phyloP scores from a whole-genome alignment of 2,113 vertebrate genomes.

The Semnornis frantzii region DNA sequence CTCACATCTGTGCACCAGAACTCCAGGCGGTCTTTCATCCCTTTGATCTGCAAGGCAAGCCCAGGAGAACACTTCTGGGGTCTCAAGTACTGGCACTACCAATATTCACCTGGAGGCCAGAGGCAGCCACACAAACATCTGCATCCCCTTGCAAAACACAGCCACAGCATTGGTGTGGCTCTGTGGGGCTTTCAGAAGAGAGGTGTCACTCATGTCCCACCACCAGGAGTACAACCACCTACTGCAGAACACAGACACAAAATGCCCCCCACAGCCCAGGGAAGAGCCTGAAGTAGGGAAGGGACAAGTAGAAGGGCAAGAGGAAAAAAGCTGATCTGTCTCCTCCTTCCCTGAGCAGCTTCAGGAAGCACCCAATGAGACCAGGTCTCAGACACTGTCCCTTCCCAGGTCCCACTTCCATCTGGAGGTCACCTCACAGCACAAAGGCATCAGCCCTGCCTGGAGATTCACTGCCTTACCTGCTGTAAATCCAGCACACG shows the following conservation, averaged over 20 bases:
- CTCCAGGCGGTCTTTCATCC: slow-evolving; percentile 97
- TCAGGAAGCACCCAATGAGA: neutral
- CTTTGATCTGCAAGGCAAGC: slow-evolving; percentile 85
- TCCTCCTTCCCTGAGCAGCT: neutral
- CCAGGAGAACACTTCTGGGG: neutral
- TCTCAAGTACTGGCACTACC: neutral
- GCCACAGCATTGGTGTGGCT: fast-evolving
- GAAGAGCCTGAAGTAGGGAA: neutral
- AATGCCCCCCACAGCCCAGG: fast-evolving
- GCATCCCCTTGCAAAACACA: neutral
- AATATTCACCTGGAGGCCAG: fast-evolving
- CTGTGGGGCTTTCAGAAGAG: fast-evolving
- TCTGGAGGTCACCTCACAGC: too few species aligned
- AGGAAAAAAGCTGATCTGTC: neutral
- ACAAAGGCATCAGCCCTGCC: fast-evolving
- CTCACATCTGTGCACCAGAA: slow-evolving; percentile 94
- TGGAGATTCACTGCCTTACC: slow-evolving; percentile 60
- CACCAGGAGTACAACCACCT: too few species aligned
- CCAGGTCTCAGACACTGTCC: neutral
- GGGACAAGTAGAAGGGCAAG: fast-evolving
- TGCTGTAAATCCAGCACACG: slow-evolving; percentile 93
- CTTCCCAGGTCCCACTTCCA: fast-evolving
- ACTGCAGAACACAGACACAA: too few species aligned
- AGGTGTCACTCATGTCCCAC: fast-evolving
- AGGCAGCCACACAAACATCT: neutral